Evolutionary conservation across 2,888 invertebrate genomes (phyloP), one percentile per base, ranked within the genome.

Genomic region (Margaritifera margaritifera): DNA sequence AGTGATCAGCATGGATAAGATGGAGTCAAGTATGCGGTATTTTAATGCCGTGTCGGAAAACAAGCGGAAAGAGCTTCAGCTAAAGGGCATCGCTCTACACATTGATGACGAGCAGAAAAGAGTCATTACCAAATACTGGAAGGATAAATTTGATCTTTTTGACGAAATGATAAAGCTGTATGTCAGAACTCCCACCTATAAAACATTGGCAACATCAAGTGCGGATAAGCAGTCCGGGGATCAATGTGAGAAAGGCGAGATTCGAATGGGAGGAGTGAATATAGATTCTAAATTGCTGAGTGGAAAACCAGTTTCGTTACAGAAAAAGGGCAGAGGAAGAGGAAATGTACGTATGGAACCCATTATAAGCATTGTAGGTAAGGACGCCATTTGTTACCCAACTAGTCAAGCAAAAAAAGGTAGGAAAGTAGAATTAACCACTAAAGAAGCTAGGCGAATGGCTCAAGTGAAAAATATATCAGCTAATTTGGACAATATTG

Each of bases 341-440:
- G 68, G 62, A 8, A 55, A 60, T 19, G 64, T 31, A 4, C 58
- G 71, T 19, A 58, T 79, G 25, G 75, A 75, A 15, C 81, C 81
- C 1, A 71, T 81, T 15, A 81, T 81, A 15, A 73, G 74, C 58
- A 75, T 81, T 27, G 72, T 74, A 51, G 81, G 81, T 42, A 72
- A 67, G 2, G 78, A 81, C 25, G 81, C 81, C 0, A 69, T 81
- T 22, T 81, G 81, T 71, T 81, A 79, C 57, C 81, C 81, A 0
- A 79, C 73, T 24, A 78, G 76, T 24, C 78, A 79, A 27, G 77
- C 81, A 1, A 78, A 75, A 62, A 71, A 69, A 24, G 81, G 81
- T 15, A 64, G 81, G 19, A 72, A 75, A 20, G 79, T 81, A 11
- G 68, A 59, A 8, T 69, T 81, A 11, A 76, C 76, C 52, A 65